Conservation (phyloP, 2,113 vertebrate species). For the Tragulus kanchil region DNA sequence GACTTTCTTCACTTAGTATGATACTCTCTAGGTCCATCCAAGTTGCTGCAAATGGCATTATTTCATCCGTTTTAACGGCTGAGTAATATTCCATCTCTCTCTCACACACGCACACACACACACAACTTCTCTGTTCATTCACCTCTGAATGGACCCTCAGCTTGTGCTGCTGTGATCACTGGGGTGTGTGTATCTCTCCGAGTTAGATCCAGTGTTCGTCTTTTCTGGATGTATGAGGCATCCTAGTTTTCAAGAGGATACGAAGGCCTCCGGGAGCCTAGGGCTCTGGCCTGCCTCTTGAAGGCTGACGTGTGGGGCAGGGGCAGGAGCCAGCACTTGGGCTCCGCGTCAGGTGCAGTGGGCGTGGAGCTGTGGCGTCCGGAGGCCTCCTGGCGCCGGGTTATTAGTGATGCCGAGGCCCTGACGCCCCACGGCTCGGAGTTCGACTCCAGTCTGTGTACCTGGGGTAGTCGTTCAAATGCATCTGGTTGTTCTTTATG, state of each 20-base stretch:
- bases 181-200: not conserved
- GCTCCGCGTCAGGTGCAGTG: fast-evolving
- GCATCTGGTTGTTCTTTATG: not conserved
- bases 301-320: not conserved
- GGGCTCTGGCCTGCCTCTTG: not conserved
- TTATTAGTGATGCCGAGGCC: not conserved
- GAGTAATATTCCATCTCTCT: not conserved
- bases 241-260: not conserved
- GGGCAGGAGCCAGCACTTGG: not conserved
- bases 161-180: not conserved
- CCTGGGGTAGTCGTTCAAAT: not conserved
- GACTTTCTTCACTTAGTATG: not conserved
- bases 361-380: fast-evolving
- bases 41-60: not conserved
- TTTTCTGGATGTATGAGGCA: not conserved
- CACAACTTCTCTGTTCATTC: not conserved
- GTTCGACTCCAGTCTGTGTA: not conserved
- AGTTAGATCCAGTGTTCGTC: not conserved
- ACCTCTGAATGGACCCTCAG: not conserved
- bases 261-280: not conserved
- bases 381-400: fast-evolving
- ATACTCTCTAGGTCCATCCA: not conserved
- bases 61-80: not conserved
- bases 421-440: not conserved
- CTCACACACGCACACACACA: not conserved